Conservation (phyloP, 2,888 invertebrate genomes). For the Plagiodera versicolora region DNA sequence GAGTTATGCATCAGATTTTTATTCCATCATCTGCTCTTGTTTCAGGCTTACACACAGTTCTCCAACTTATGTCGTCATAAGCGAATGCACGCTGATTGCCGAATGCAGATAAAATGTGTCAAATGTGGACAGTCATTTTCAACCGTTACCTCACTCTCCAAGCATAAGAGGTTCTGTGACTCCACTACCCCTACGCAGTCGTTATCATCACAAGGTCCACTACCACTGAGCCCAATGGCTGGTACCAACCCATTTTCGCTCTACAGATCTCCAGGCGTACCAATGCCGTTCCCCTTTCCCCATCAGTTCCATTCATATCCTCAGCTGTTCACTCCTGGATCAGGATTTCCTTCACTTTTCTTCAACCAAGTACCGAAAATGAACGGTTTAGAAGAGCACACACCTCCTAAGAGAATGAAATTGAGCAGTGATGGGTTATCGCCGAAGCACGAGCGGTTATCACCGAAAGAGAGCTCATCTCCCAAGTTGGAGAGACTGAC, state of each 20-base stretch:
- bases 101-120: slow-evolving; percentile 89
- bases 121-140: slow-evolving; percentile 94
- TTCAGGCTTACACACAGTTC: slow-evolving; percentile 95
- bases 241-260: slow-evolving; percentile 66
- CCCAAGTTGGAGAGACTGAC: slow-evolving; percentile 56
- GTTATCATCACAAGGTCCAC: slow-evolving; percentile 45
- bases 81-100: slow-evolving; percentile 96
- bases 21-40: slow-evolving; percentile 45
- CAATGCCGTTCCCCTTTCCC: slow-evolving; percentile 63
- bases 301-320: slow-evolving; percentile 60
- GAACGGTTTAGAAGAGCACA: slow-evolving; percentile 58
- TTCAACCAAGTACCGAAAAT: slow-evolving; percentile 60
- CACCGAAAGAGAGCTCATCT: slow-evolving; percentile 19
- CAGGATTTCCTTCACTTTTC: slow-evolving; percentile 65
- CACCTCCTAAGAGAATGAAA: slow-evolving; percentile 46
- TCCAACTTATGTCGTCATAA: slow-evolving; percentile 99
- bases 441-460: slow-evolving; percentile 18
- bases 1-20: no score
- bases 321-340: slow-evolving; percentile 55
- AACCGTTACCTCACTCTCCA: slow-evolving; percentile 87
- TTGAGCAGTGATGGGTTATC: slow-evolving; percentile 16
- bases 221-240: slow-evolving; percentile 47
- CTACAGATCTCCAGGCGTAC: slow-evolving; percentile 65
- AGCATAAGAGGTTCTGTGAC: slow-evolving; percentile 96
- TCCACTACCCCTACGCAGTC: slow-evolving; percentile 62